Conservation (phyloP, 2,113 vertebrate genomes). For the Empidonax alnorum region DNA sequence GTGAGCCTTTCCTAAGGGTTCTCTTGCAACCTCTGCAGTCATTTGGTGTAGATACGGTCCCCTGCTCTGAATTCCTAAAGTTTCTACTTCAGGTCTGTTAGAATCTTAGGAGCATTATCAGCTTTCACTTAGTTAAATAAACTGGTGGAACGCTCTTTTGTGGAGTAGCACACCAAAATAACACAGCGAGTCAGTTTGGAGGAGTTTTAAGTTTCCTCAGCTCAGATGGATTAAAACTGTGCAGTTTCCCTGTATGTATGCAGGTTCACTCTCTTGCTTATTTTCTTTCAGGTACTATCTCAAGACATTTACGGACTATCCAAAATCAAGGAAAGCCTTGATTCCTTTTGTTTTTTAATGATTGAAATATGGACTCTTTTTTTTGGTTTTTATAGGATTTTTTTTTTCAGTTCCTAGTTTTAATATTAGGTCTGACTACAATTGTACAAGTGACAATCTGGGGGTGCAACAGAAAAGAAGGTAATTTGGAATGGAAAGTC, state of each 20-base stretch:
- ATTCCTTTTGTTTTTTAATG: conserved; percentile 90
- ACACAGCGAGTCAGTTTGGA: not conserved
- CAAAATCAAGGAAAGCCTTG: conserved; percentile 86
- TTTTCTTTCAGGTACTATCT: conserved; percentile 85
- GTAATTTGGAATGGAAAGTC: not conserved
- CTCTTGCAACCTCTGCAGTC: not conserved
- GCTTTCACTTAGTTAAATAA: not conserved
- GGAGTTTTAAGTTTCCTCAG: not conserved
- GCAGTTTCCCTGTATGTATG: not conserved
- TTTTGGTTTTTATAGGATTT: conserved; percentile 35
- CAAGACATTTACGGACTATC: conserved; percentile 86
- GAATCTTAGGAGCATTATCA: not conserved
- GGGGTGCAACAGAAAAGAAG: not conserved
- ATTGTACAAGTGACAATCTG: not conserved
- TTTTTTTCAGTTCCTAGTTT: conserved; percentile 29
- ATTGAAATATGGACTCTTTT: conserved; percentile 11
- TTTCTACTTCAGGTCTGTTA: not conserved
- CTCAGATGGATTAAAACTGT: not conserved
- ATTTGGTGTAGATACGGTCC: not conserved
- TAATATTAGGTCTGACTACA: not conserved
- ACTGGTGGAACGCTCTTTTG: not conserved
- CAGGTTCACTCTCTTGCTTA: conserved; percentile 39
- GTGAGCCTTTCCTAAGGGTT: not conserved
- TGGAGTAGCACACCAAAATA: not conserved
- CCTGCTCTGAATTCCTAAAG: not conserved